Percentiles rank a stretch among this genome's conserved stretches.
These are phyloP conservation scores for Amphipyra berbera DNA, from an alignment of 2,888 invertebrate species.

Conservation along the genomic window DNA sequence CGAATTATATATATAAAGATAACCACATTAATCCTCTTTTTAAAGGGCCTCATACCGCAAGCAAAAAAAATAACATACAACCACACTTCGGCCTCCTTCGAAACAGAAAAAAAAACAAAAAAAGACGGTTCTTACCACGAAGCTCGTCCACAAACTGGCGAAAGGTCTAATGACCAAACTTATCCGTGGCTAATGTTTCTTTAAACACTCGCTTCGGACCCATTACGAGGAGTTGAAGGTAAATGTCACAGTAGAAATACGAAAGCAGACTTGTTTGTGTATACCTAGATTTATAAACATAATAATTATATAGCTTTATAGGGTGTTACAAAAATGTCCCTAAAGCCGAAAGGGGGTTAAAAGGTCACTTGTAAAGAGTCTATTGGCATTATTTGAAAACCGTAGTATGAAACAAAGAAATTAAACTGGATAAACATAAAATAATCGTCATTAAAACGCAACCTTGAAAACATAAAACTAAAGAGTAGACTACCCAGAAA, in stretches of 20 bases:
- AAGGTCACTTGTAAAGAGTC: too few species aligned
- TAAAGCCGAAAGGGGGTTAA: too few species aligned
- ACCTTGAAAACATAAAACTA: too few species aligned
- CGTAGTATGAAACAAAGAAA: too few species aligned
- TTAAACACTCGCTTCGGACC: constrained; percentile 74
- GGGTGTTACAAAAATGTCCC: too few species aligned
- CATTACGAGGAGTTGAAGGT: constrained; percentile 63
- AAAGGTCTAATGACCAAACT: constrained; percentile 79
- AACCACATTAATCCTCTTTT: constrained; percentile 1
- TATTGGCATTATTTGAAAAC: too few species aligned
- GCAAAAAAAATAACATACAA: background rate
- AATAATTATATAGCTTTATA: too few species aligned
- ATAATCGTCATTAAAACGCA: too few species aligned
- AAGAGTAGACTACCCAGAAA: too few species aligned
- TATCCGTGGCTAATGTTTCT: constrained; percentile 77
- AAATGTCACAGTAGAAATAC: constrained; percentile 31
- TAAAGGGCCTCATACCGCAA: background rate
- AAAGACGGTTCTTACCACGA: constrained; percentile 7
- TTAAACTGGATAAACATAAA: too few species aligned
- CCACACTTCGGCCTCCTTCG: background rate
- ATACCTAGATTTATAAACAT: background rate
- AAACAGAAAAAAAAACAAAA: constrained; percentile 11
- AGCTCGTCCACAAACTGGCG: constrained; percentile 48
- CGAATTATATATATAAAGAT: too few species aligned
- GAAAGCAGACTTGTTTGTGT: background rate